These are phyloP conservation scores for Uloborus diversus DNA, from an alignment of 1,140 invertebrate genomes.

Conservation along the genomic window DNA sequence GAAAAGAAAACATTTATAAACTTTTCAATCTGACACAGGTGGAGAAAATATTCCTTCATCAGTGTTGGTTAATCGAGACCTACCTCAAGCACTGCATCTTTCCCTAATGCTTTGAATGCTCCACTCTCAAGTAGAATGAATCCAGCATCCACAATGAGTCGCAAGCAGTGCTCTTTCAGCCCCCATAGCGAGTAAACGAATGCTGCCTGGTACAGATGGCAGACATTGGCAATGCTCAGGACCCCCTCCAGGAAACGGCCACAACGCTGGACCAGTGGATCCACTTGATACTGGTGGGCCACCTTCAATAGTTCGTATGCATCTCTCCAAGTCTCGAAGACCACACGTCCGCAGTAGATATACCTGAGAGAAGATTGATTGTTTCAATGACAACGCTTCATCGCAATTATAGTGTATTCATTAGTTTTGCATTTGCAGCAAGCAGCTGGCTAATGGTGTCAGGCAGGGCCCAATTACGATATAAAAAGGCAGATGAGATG, in stretches of 20 bases:
- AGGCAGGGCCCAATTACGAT: no score
- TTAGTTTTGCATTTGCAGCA: no score
- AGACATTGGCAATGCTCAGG: conserved; percentile 28
- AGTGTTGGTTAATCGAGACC: no score
- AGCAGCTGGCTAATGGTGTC: no score
- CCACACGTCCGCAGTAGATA: conserved; percentile 24
- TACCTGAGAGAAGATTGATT: no score
- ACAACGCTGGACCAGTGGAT: conserved; percentile 36
- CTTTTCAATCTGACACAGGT: no score
- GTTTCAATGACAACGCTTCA: no score
- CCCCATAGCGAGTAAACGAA: conserved; percentile 6
- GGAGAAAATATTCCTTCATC: no score
- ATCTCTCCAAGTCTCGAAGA: conserved; percentile 30
- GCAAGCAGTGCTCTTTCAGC: conserved; percentile 23
- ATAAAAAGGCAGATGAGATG: no score
- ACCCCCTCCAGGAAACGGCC: conserved; percentile 39
- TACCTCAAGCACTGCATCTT: conserved; percentile 31
- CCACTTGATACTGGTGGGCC: conserved; percentile 15
- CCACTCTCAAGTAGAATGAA: conserved; percentile 25
- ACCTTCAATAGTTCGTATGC: conserved; percentile 14
- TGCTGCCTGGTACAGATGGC: conserved; percentile 33
- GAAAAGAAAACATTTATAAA: no score
- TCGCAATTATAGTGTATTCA: no score
- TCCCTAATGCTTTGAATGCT: conserved; percentile 29
- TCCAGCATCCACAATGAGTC: conserved; percentile 36